Conservation (phyloP, 2,888 invertebrate species). For the Ferdinandea cuprea region DNA sequence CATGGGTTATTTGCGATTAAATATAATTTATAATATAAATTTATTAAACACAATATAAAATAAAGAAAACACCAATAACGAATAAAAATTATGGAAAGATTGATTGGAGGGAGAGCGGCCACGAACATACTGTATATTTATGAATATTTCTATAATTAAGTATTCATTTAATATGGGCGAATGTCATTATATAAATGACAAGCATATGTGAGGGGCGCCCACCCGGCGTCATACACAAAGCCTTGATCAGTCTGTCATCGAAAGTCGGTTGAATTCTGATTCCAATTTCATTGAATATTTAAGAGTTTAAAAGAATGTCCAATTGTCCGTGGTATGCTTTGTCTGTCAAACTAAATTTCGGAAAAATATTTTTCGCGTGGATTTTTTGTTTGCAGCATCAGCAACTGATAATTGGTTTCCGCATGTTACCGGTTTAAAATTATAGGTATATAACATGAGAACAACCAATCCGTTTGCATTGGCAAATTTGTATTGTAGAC, state of each 20-base stretch:
- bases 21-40: conserved; percentile 70
- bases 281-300: neutral
- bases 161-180: conserved; percentile 52
- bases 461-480: no score
- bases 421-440: no score
- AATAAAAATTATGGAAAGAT: conserved; percentile 66
- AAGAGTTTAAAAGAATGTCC: neutral
- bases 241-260: conserved; percentile 8
- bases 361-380: no score
- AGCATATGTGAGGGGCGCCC: no score
- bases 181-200: conserved; percentile 50
- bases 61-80: neutral
- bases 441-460: no score
- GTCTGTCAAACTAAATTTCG: neutral
- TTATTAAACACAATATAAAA: conserved; percentile 54
- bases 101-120: conserved; percentile 56
- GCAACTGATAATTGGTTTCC: no score
- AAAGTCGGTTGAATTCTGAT: neutral
- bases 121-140: neutral
- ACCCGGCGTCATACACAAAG: conserved; percentile 1
- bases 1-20: conserved; percentile 67
- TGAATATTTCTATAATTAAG: conserved; percentile 45
- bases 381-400: no score
- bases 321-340: neutral
- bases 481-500: no score